phyloP scores from a whole-genome alignment of 2,113 vertebrate genomes.

The Polypterus senegalus region DNA sequence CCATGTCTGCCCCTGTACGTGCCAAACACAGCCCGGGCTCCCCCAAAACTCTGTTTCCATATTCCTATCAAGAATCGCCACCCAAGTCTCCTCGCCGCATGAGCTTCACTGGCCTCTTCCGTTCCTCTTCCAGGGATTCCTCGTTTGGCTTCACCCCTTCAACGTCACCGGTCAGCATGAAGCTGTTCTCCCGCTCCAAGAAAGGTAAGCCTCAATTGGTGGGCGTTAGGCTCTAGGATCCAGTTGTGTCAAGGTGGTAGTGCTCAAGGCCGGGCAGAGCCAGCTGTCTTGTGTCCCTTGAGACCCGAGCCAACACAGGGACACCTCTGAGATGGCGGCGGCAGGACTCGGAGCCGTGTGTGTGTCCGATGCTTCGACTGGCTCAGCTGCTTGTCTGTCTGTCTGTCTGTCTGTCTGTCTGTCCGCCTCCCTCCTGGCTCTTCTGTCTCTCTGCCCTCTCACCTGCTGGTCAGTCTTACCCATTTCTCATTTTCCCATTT shows the following conservation, averaged over 20 bases:
- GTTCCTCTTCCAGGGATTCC: slow-evolving; percentile 74
- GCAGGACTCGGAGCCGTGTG: not conserved
- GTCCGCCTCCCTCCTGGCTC: no score
- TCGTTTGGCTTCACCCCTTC: slow-evolving; percentile 54
- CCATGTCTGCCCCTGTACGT: slow-evolving; percentile 64
- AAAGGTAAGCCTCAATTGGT: slow-evolving; percentile 60
- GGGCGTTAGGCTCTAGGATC: no score
- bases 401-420: no score
- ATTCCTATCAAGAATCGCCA: slow-evolving; percentile 69
- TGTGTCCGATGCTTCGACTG: not conserved
- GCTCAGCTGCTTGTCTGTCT: not conserved
- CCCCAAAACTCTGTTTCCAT: slow-evolving; percentile 72
- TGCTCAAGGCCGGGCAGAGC: no score
- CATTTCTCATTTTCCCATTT: no score
- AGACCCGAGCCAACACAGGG: no score
- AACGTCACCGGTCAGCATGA: slow-evolving; percentile 69
- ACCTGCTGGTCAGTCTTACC: no score
- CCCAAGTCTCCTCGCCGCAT: slow-evolving; percentile 72
- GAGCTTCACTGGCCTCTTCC: slow-evolving; percentile 88
- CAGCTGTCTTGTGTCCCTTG: no score
- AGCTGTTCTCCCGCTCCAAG: slow-evolving; percentile 75
- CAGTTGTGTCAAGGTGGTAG: no score
- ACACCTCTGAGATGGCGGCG: no score
- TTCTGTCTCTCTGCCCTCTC: no score
- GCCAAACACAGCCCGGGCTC: slow-evolving; percentile 62